phyloP scores from a whole-genome alignment of 2,888 invertebrate species.

The Pristionchus fissidentatus region DNA sequence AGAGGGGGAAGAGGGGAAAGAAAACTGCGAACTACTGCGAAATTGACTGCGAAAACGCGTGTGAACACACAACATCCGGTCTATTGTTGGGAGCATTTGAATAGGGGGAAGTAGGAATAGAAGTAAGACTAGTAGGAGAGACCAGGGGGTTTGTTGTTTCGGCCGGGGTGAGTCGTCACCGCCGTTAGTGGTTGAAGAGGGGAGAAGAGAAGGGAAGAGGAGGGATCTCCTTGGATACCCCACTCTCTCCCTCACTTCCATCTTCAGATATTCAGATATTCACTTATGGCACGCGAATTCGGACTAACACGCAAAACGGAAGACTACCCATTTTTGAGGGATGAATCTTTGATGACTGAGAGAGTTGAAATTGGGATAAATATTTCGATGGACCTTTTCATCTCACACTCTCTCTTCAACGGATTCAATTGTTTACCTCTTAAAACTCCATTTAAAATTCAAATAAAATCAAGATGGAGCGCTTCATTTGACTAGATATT shows the following conservation, averaged over 20 bases:
- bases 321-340: slow-evolving; percentile 11
- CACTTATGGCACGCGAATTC: background rate
- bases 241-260: slow-evolving; percentile 31
- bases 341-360: slow-evolving; percentile 24
- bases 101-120: slow-evolving; percentile 15
- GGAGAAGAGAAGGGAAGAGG: background rate
- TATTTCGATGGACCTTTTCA: background rate
- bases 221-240: slow-evolving; percentile 28
- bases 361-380: background rate
- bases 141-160: slow-evolving; percentile 21
- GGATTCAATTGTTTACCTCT: too few species aligned
- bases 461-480: too few species aligned
- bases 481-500: too few species aligned
- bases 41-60: too few species aligned
- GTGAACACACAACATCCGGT: slow-evolving; percentile 24
- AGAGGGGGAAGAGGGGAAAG: background rate
- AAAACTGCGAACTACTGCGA: slow-evolving; percentile 18
- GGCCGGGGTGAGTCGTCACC: background rate
- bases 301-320: slow-evolving; percentile 1
- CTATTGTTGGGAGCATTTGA: slow-evolving; percentile 27
- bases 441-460: too few species aligned
- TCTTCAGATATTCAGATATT: background rate
- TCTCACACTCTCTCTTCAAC: background rate
- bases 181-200: background rate
- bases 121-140: background rate